phyloP scores from a whole-genome alignment of 2,797 vertebrate species.

The Staurois parvus region DNA sequence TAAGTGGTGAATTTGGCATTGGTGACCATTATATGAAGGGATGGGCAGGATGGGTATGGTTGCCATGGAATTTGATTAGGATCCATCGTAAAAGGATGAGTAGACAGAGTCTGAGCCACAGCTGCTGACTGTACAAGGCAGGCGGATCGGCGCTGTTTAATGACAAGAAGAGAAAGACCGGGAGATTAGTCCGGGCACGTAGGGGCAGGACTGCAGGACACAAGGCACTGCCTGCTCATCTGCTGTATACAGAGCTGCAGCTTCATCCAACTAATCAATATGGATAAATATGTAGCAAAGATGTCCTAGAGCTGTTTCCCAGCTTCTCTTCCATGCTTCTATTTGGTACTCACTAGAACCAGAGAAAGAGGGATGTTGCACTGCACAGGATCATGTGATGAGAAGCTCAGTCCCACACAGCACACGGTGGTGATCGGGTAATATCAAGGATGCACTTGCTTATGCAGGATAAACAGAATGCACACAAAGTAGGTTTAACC shows the following conservation, averaged over 20 bases:
- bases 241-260: background rate
- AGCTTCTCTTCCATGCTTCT: no score
- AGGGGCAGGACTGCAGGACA: background rate
- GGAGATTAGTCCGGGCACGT: background rate
- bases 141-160: slow-evolving; percentile 4
- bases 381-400: no score
- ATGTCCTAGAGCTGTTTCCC: no score
- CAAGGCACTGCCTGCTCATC: background rate
- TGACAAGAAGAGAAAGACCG: slow-evolving; percentile 33
- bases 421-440: no score
- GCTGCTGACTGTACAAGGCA: slow-evolving; percentile 43
- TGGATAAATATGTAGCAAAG: no score
- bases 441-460: no score
- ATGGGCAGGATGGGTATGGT: slow-evolving; percentile 44
- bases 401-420: no score
- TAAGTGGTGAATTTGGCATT: slow-evolving; percentile 24
- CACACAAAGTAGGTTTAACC: no score
- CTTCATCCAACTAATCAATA: no score
- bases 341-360: no score
- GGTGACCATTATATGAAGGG: background rate
- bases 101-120: slow-evolving; percentile 37
- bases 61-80: slow-evolving; percentile 61
- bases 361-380: no score
- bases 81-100: slow-evolving; percentile 56
- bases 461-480: no score